Evolutionary conservation across 2,888 invertebrate genomes (phyloP).

Genomic region (Helleia helle): DNA sequence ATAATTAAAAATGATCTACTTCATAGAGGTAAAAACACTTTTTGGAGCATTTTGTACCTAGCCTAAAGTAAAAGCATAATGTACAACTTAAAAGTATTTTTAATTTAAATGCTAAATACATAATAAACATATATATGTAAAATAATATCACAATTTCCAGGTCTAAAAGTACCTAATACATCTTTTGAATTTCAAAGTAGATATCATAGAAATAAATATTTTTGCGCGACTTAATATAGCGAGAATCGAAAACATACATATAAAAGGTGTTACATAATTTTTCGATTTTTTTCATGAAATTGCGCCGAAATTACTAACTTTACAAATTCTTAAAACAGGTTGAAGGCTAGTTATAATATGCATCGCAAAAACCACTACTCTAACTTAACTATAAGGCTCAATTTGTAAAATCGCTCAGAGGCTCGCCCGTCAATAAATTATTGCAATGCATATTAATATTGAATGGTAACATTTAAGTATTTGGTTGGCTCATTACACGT

Average conservation of each 20-base stretch:
- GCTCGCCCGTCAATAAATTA: background rate
- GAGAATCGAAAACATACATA: too few species aligned
- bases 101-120: constrained; percentile 7
- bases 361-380: background rate
- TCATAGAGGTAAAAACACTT: constrained; percentile 8
- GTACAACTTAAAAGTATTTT: constrained; percentile 10
- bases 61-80: constrained; percentile 4
- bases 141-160: constrained; percentile 23
- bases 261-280: background rate
- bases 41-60: constrained; percentile 20
- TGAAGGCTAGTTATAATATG: constrained; percentile 5
- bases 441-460: background rate
- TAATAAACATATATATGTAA: constrained; percentile 9
- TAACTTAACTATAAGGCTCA: constrained; percentile 7
- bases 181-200: background rate
- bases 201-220: background rate
- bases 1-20: background rate
- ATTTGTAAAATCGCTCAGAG: background rate
- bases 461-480: background rate
- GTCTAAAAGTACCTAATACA: background rate
- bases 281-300: background rate
- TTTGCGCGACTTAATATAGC: constrained; percentile 12
- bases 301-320: background rate
- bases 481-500: too few species aligned
- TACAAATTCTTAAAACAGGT: background rate